Conservation (phyloP, 2,113 vertebrate genomes). For the Patagioenas fasciata region DNA sequence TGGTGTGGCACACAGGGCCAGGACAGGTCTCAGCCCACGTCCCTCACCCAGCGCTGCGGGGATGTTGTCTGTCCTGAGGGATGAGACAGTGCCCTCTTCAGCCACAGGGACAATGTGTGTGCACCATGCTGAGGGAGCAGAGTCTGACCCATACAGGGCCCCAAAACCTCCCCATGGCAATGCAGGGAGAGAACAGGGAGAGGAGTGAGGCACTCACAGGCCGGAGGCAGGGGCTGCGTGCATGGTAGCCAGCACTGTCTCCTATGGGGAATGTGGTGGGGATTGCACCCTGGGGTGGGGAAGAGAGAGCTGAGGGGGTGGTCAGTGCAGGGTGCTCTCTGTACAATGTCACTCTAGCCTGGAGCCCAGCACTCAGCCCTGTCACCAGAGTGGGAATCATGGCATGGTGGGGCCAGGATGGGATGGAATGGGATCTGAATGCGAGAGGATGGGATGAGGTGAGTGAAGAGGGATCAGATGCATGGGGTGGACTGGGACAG, state of each 20-base stretch:
- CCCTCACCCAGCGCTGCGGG: rapidly evolving
- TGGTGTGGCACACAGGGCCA: rapidly evolving
- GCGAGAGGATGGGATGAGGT: not conserved
- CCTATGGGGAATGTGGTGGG: not conserved
- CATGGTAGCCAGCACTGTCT: rapidly evolving
- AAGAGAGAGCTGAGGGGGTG: not conserved
- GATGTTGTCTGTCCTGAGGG: not conserved
- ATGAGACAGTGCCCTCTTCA: not conserved
- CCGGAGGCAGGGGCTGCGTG: not conserved
- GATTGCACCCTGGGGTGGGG: not conserved
- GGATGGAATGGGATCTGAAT: no score
- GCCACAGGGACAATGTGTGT: not conserved
- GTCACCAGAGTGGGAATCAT: rapidly evolving
- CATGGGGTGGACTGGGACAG: not conserved
- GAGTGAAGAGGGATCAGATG: not conserved
- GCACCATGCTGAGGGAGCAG: rapidly evolving
- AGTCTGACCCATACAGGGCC: no score
- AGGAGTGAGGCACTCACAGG: not conserved
- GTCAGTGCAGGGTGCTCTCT: not conserved
- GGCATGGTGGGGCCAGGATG: not conserved
- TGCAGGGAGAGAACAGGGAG: not conserved
- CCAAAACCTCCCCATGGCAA: not conserved
- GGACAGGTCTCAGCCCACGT: rapidly evolving
- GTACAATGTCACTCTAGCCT: not conserved
- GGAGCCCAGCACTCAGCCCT: not conserved